Percentiles rank a stretch among this genome's conserved stretches.
phyloP scores from a whole-genome alignment of 2,113 vertebrate genomes.

The Phocoena sinus region DNA sequence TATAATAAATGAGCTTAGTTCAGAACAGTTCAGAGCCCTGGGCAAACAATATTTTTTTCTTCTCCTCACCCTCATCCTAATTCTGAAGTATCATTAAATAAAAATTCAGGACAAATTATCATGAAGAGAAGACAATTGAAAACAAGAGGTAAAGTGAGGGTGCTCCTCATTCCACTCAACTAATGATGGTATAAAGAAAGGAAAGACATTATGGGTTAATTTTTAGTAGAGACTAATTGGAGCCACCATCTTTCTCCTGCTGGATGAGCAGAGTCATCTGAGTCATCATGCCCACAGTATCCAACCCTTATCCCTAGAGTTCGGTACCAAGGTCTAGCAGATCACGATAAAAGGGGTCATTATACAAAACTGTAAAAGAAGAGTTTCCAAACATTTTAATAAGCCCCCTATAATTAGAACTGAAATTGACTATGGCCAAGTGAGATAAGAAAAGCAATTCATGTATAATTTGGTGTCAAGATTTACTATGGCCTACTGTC shows the following conservation, averaged over 20 bases:
- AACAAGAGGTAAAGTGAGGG: not conserved
- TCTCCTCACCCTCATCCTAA: not conserved
- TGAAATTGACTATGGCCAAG: not conserved
- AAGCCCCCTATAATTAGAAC: not conserved
- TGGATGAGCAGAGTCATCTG: not conserved
- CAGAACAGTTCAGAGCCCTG: not conserved
- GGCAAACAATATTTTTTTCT: not conserved
- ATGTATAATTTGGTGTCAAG: not conserved
- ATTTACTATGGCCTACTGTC: not conserved
- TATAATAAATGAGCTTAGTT: not conserved
- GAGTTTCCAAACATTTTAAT: not conserved
- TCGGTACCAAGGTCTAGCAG: not conserved
- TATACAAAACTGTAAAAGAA: not conserved
- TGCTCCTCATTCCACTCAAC: not conserved
- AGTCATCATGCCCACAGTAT: not conserved
- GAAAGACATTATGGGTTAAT: not conserved
- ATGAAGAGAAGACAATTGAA: not conserved
- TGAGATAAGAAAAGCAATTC: not conserved
- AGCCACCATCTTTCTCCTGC: not conserved
- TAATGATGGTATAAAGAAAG: not conserved
- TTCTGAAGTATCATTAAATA: constrained; percentile 5
- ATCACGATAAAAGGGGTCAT: not conserved
- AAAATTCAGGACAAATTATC: not conserved
- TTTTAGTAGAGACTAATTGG: not conserved
- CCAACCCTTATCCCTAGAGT: not conserved